Base-by-base conservation (phyloP, 2,888 invertebrate genomes). In the Synanthedon andrenaeformis region DNA sequence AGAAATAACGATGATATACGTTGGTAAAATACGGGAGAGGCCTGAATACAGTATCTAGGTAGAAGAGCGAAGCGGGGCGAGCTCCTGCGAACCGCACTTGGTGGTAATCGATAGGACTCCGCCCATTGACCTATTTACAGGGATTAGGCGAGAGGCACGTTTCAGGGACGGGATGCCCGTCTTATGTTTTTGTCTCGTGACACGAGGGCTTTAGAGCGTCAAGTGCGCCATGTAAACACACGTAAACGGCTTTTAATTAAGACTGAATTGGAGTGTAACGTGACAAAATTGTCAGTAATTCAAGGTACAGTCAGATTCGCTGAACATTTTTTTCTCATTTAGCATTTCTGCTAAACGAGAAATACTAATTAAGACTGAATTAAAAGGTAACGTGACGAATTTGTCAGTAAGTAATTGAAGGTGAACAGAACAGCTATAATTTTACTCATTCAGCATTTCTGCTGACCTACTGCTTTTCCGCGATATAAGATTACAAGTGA, bases 41-140 rank as follows among this genome's bases (percentile, higher is more conserved):
- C 14, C 45, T 35, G 45, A 13, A 13, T 14, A 13, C 45, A 14
- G 45, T 45, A 45, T 51, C 10, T 41, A 63, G 61, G 58, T 59
- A 51, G 48, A 52, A 51, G 10, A 10, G 35, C 23, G 49, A 28
- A 14, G 19, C 51, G 57, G 51, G 55, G 53, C 56, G 57, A 52
- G 67, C 66, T 78, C 76, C 78, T 78, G 76, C 59, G 76, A 76
- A 69, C 71, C 65, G 70, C 69, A 74, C 80, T 76, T 75, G 74
- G 58, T 66, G 64, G 73, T 77, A 82, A 86, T 86, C 86, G 84
- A 86, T 86, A 83, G 70, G 69, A 67, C 74, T 65, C 83, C 81
- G 72, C 84, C 84, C 82, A 72, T 62, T 79, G 82, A 81, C 82
- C 82, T 78, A 81, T 76, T 78, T 82, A 66, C 70, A 61, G 65